A percentile compares a stretch with the other conserved stretches of the same genome.
These are phyloP conservation scores for Chamaea fasciata DNA, from an alignment of 2,113 vertebrate genomes.

Conservation along the genomic window DNA sequence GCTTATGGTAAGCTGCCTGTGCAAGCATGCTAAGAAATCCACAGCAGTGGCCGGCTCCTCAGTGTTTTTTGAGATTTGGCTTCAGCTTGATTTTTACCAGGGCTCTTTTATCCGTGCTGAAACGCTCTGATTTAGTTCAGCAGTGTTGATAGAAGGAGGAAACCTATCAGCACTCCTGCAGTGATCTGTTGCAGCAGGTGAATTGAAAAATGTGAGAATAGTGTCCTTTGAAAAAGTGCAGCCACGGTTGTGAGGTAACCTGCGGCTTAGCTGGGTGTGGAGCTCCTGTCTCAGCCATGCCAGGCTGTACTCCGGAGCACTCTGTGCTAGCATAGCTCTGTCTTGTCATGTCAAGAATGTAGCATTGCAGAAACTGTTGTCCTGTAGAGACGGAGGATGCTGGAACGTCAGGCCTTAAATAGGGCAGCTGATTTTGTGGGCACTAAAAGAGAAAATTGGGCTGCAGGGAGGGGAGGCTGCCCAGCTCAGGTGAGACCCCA, in stretches of 20 bases:
- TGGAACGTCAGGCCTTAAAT: not conserved
- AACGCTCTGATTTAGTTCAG: not conserved
- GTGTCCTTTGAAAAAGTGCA: not conserved
- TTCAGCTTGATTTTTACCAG: not conserved
- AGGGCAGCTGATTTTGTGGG: not conserved
- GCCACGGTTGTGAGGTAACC: not conserved
- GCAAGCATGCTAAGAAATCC: not conserved
- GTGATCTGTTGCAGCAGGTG: not conserved
- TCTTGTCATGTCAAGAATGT: not conserved
- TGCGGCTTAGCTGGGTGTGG: not conserved
- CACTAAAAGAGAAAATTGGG: not conserved
- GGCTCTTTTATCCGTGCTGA: not conserved
- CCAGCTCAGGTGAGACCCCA: accelerated
- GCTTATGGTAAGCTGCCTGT: not conserved
- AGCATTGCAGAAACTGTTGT: not conserved
- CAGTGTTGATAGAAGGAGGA: not conserved
- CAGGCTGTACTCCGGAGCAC: not conserved
- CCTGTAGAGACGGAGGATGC: not conserved
- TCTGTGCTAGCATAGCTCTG: not conserved
- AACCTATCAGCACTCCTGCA: not conserved
- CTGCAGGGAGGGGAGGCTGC: not conserved
- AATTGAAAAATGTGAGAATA: not conserved
- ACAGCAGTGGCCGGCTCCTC: not conserved
- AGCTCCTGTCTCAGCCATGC: not conserved
- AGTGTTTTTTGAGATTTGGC: not conserved